Base-by-base conservation (phyloP, 2,113 vertebrate species). In the Halichoeres trimaculatus region DNA sequence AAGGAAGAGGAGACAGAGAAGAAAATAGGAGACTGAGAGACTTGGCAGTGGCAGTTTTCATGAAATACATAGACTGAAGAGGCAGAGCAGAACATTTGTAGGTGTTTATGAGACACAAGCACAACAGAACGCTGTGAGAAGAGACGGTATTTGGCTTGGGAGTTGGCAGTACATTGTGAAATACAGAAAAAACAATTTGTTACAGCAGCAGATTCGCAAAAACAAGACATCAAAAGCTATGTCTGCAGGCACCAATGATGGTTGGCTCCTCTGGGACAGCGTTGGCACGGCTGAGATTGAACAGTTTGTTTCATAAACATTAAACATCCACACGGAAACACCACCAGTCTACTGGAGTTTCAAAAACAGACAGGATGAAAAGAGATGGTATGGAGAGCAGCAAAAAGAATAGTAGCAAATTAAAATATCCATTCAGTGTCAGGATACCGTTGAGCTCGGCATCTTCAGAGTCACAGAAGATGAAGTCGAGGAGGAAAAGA, bases 401-500 rank as follows among this genome's bases (percentile, higher is more conserved):
- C n/a, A n/a, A n/a, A n/a, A n/a, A n/a, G n/a, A n/a, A n/a, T n/a
- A n/a, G n/a, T n/a, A n/a, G n/a, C n/a, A n/a, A n/a, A n/a, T n/a
- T n/a, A n/a, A 12, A 40, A 36, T 11, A 5, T 40, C 16, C 30
- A 56, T 7, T 58, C 41, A 16, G 16, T 69, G 47, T 53, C 45
- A 56, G 47, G 57, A 26, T 85, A 88, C 89, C 83, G n/a, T 54
- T 14, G 10, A 67, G 38, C 8, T 74, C 74, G 5, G 81, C 74
- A 50, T 92, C 88, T 5, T 94, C 88, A 3, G 69, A 0, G 2
- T 94, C 94, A 7, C 74, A 80, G 85, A 98, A 97, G 78, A 98
- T 72, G 0, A 94, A 94, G 84, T 98, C 97, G 85, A 97, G 71
- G 23, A 98, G 90, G 75, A 96, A 97, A 48, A 94, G 93, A 0